Evolutionary conservation across 2,888 invertebrate species (phyloP), one percentile per base, ranked within the genome.

Genomic region (Leptothorax acervorum): DNA sequence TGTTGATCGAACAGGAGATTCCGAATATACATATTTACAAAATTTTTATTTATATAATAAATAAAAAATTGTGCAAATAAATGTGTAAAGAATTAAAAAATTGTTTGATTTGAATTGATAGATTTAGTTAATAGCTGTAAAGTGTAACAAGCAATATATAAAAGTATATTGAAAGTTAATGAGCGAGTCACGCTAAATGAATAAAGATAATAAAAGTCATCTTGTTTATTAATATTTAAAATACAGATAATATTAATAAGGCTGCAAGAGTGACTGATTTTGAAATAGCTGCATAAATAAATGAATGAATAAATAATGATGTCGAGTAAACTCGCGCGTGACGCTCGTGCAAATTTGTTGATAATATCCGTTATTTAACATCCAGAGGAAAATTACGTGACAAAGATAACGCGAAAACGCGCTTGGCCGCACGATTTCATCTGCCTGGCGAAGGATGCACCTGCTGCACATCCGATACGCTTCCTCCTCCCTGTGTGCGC

Each of bases 391-490:
- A 57, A 6, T 45, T 6, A 31, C 6, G 55, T 9, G 65, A 60
- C 45, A 60, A 57, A 55, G 70, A 35, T 78, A 66, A 65, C 8
- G 53, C 12, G 63, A 35, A 23, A 65, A 62, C 42, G 53, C 53
- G 15, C 42, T n/a, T 15, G 18, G 11, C 18, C 74, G 45, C 9
- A 8, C 45, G 45, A 68, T 35, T 79, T 79, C 28, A 78, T 45
- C 31, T 12, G 12, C 42, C 57, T 31, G 23, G 9, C 45, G 11
- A 39, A 3, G 9, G 3, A 11, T 55, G 57, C 45, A 68, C 57
- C 57, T 68, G 79, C 70, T 60, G 79, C 68, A 57, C 68, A 31
- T 31, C 18, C 42, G 11, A 66, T 78, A 31, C 65, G 31, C 55
- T 55, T 15, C 11, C 39, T 42, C 11, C n/a, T 8, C 35, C 8